Evolutionary conservation across 2,113 vertebrate species (phyloP).

Genomic region (Podocnemis expansa): DNA sequence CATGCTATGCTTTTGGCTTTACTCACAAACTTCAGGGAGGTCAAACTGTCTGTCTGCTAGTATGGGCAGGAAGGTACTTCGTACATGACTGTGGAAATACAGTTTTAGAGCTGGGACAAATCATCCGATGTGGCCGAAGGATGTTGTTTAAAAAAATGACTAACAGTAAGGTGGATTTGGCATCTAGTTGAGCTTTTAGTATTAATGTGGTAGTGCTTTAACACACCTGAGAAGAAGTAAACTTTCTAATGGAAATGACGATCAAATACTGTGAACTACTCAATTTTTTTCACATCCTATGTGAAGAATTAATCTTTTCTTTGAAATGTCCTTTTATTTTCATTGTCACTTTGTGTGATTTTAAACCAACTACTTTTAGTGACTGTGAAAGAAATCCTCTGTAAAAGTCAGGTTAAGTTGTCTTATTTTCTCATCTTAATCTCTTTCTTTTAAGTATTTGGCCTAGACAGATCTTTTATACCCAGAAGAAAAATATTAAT

Average conservation of each 20-base stretch:
- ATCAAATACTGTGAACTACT: neutral
- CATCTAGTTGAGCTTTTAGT: neutral
- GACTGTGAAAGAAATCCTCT: neutral
- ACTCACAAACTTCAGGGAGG: neutral
- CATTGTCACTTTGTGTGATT: neutral
- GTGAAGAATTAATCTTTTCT: neutral
- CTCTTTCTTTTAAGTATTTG: neutral
- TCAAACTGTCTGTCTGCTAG: neutral
- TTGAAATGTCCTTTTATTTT: neutral
- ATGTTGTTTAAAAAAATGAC: neutral
- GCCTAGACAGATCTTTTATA: neutral
- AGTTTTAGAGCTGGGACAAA: rapidly evolving
- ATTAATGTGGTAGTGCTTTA: neutral
- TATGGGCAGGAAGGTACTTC: neutral
- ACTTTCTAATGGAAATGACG: neutral
- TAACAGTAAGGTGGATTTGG: neutral
- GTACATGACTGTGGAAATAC: neutral
- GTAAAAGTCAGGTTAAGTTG: neutral
- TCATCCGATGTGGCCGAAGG: neutral
- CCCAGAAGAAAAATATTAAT: neutral
- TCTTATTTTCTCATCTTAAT: neutral
- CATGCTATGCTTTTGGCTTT: neutral
- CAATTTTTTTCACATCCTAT: neutral
- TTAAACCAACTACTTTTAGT: neutral
- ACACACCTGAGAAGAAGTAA: neutral